A percentile compares a stretch with the other conserved stretches of the same genome.
Evolutionary conservation across 1,140 invertebrate genomes (phyloP).

Genomic region (Lordiphosa clarofinis): DNA sequence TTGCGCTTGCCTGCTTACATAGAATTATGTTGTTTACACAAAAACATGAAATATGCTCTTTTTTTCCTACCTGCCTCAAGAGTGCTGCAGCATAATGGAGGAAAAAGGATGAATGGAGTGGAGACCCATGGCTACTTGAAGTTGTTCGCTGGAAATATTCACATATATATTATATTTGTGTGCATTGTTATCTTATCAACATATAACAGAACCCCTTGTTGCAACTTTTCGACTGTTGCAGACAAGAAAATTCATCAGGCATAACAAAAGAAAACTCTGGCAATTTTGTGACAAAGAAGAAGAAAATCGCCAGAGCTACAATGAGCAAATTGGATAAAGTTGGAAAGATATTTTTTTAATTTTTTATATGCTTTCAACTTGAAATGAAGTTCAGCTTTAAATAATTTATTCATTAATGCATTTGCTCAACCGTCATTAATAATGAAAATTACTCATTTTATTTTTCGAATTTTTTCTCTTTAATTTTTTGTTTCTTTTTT

Average conservation of each 20-base stretch:
- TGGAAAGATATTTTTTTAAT: too few species aligned
- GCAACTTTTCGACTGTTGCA: conserved; percentile 29
- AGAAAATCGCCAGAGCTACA: conserved; percentile 1
- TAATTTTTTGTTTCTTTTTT: too few species aligned
- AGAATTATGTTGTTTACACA: conserved; percentile 59
- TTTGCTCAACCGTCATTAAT: conserved; percentile 19
- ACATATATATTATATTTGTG: conserved; percentile 6
- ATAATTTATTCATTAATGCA: conserved; percentile 1
- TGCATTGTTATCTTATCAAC: conserved; percentile 46
- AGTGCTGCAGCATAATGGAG: conserved; percentile 10
- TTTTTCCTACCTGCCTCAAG: conserved; percentile 24
- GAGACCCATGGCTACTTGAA: conserved; percentile 19
- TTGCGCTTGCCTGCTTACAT: conserved; percentile 48
- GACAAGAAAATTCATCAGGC: conserved; percentile 21
- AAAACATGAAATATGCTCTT: conserved; percentile 44
- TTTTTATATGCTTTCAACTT: too few species aligned
- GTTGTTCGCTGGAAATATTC: conserved; percentile 15
- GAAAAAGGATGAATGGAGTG: conserved; percentile 1
- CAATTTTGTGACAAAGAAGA: conserved; percentile 10
- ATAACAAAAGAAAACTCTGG: conserved; percentile 24
- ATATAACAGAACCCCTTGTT: conserved; percentile 27
- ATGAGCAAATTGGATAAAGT: background rate
- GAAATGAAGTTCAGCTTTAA: too few species aligned
- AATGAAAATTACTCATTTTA: conserved; percentile 41
- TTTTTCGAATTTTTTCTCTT: too few species aligned